Evolutionary conservation across 2,888 invertebrate species (phyloP).

Genomic region (Drosophila merina): DNA sequence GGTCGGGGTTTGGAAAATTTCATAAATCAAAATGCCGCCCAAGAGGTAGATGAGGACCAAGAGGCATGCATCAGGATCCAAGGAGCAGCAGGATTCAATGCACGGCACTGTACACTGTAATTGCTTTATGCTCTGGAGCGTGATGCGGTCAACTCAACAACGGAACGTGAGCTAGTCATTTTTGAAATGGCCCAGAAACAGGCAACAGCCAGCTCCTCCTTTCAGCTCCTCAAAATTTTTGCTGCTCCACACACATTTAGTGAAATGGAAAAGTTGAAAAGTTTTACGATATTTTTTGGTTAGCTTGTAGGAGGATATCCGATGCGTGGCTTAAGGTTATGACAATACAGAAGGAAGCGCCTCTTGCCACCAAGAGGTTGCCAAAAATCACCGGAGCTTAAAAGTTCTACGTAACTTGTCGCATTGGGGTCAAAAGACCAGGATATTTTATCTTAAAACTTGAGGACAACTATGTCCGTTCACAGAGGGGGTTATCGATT

Average conservation of each 20-base stretch:
- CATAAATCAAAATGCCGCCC: constrained; percentile 70
- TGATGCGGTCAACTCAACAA: constrained; percentile 76
- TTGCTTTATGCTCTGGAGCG: constrained; percentile 74
- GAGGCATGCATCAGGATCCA: constrained; percentile 25
- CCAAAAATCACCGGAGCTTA: constrained; percentile 9
- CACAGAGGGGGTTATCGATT: neutral
- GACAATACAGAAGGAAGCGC: constrained; percentile 6
- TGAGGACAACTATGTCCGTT: constrained; percentile 30
- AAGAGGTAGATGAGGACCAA: neutral
- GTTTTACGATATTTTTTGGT: constrained; percentile 69
- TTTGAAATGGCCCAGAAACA: constrained; percentile 56
- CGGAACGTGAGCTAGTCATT: constrained; percentile 70
- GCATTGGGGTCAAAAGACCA: constrained; percentile 28
- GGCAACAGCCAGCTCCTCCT: constrained; percentile 1
- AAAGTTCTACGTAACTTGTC: constrained; percentile 28
- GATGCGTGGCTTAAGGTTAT: constrained; percentile 50
- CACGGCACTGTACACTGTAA: constrained; percentile 68
- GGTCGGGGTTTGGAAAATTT: constrained; percentile 57
- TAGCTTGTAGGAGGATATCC: constrained; percentile 40
- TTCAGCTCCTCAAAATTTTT: neutral
- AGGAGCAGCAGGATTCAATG: constrained; percentile 54
- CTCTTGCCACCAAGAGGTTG: neutral
- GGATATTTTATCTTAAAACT: constrained; percentile 33
- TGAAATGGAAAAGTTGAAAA: constrained; percentile 61
- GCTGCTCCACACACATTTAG: constrained; percentile 17